phyloP scores from a whole-genome alignment of 2,113 vertebrate genomes.

The Lepisosteus osseus region DNA sequence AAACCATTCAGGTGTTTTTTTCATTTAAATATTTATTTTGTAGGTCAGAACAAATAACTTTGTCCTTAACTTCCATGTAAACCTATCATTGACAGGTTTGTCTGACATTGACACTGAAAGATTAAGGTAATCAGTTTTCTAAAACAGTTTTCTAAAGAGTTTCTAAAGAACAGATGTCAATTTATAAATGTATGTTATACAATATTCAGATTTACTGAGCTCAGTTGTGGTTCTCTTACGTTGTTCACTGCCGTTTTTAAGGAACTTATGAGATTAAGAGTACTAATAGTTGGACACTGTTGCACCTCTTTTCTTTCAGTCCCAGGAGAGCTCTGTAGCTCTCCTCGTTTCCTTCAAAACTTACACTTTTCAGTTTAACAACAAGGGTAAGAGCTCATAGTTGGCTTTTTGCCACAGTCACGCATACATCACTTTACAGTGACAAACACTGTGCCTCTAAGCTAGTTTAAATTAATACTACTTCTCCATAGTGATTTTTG shows the following conservation, averaged over 20 bases:
- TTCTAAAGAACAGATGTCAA: too few relatives aligned
- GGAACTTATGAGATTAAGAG: constrained; percentile 29
- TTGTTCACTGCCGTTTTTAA: neutral
- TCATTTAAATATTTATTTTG: neutral
- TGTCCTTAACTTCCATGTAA: too few relatives aligned
- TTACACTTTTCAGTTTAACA: constrained; percentile 62
- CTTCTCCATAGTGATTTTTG: constrained; percentile 39
- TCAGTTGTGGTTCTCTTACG: neutral
- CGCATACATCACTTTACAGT: constrained; percentile 35
- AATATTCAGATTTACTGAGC: neutral
- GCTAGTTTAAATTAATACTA: constrained; percentile 47
- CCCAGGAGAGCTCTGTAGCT: constrained; percentile 30
- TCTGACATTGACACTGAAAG: too few relatives aligned
- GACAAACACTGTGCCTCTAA: constrained; percentile 33
- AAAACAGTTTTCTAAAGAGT: too few relatives aligned
- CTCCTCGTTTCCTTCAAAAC: constrained; percentile 36
- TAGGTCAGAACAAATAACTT: too few relatives aligned
- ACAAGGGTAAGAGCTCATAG: constrained; percentile 53
- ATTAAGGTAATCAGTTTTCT: too few relatives aligned
- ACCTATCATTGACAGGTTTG: too few relatives aligned
- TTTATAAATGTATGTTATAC: neutral
- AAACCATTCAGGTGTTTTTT: neutral
- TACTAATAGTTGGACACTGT: constrained; percentile 28
- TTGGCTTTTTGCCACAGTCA: constrained; percentile 49
- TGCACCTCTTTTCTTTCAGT: constrained; percentile 32